Evolutionary conservation across 2,888 invertebrate species (phyloP).

Genomic region (Campoplex nolae): DNA sequence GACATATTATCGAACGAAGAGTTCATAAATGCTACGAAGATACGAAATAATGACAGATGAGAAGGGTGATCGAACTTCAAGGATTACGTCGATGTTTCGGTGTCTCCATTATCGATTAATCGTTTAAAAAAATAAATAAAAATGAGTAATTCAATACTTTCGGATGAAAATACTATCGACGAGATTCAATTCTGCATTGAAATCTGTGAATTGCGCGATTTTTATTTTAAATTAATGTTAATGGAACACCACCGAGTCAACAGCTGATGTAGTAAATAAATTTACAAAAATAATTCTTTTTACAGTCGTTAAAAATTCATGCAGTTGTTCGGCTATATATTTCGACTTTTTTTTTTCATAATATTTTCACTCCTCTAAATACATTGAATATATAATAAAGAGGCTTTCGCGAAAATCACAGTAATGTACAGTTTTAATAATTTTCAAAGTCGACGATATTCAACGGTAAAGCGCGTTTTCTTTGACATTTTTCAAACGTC

Average conservation of each 20-base stretch:
- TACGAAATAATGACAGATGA: not conserved
- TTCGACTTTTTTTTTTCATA: slow-evolving; percentile 1
- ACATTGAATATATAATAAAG: slow-evolving; percentile 33
- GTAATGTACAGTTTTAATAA: slow-evolving; percentile 16
- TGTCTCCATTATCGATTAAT: not conserved
- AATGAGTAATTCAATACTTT: not conserved
- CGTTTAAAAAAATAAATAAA: not conserved
- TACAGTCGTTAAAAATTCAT: not conserved
- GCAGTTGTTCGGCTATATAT: not conserved
- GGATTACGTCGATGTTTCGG: not conserved
- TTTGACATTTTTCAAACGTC: not conserved
- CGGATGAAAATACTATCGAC: too few relatives aligned
- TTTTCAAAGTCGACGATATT: not conserved
- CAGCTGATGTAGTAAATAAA: not conserved
- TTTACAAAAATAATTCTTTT: not conserved
- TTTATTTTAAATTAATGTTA: not conserved
- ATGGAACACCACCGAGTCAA: not conserved
- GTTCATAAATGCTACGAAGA: not conserved
- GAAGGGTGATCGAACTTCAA: not conserved
- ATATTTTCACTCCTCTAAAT: slow-evolving; percentile 37
- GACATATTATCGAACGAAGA: not conserved
- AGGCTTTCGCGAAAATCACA: slow-evolving; percentile 25
- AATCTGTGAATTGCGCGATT: not conserved
- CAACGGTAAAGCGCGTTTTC: not conserved
- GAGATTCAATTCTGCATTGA: too few relatives aligned